These are phyloP conservation scores for Camponotus pennsylvanicus DNA, from an alignment of 1,140 invertebrate genomes.

Conservation along the genomic window DNA sequence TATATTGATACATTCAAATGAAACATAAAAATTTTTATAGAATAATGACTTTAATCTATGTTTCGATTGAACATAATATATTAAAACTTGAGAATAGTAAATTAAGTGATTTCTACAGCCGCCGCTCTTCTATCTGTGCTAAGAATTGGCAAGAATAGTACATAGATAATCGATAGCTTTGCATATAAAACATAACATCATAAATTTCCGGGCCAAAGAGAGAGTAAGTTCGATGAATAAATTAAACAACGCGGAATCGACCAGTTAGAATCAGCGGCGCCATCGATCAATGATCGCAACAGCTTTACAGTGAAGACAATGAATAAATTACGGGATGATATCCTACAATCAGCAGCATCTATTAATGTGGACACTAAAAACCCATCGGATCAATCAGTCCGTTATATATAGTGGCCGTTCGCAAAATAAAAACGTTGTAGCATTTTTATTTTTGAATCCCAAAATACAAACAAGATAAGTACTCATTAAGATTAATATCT, in stretches of 20 bases:
- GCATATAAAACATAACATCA: constrained; percentile 48
- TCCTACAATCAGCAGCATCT: constrained; percentile 34
- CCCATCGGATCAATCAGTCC: background rate
- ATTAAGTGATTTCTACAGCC: constrained; percentile 26
- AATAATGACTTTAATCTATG: no score
- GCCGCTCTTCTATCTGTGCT: background rate
- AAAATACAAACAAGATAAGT: background rate
- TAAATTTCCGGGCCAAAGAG: constrained; percentile 41
- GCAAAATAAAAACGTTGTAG: constrained; percentile 13
- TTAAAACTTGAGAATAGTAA: constrained; percentile 46
- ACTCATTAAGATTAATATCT: constrained; percentile 7
- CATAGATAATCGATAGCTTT: constrained; percentile 48
- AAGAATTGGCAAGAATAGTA: constrained; percentile 29
- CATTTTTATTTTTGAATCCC: background rate
- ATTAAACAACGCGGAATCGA: constrained; percentile 16
- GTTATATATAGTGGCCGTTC: background rate
- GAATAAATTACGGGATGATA: constrained; percentile 52
- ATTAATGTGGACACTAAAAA: constrained; percentile 40
- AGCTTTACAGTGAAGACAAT: constrained; percentile 39
- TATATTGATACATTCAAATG: background rate
- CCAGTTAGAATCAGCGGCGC: constrained; percentile 40
- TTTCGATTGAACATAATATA: no score
- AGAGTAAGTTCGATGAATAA: constrained; percentile 49
- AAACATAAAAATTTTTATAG: no score
- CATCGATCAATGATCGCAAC: constrained; percentile 52